phyloP scores from a whole-genome alignment of 1,140 invertebrate species.

The Procambarus virginalis region DNA sequence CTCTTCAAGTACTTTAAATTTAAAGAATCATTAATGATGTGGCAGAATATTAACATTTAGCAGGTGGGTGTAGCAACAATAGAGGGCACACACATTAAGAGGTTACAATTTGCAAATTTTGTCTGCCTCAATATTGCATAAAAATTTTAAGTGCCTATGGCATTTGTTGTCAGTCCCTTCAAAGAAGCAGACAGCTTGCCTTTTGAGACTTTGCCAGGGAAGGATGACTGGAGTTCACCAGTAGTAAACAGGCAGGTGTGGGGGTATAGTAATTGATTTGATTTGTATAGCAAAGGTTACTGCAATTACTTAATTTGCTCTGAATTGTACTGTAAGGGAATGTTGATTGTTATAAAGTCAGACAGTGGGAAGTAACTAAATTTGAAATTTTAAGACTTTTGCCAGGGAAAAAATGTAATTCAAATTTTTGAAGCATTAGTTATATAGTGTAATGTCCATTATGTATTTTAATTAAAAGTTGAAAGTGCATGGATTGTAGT shows the following conservation, averaged over 20 bases:
- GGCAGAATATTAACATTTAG: not conserved
- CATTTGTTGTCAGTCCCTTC: conserved; percentile 38
- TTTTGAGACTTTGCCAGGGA: conserved; percentile 7
- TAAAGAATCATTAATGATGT: too few species aligned
- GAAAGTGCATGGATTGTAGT: too few species aligned
- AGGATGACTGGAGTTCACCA: not conserved
- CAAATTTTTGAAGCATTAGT: too few species aligned
- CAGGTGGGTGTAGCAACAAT: not conserved
- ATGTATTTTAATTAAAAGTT: too few species aligned
- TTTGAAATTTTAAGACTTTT: not conserved
- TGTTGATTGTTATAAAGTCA: not conserved
- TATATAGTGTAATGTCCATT: too few species aligned
- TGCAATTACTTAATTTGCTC: too few species aligned
- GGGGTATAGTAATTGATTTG: too few species aligned
- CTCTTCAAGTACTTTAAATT: too few species aligned
- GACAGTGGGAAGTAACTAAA: not conserved
- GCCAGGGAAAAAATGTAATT: too few species aligned
- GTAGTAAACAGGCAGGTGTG: too few species aligned
- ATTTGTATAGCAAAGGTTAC: too few species aligned
- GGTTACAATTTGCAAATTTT: conserved; percentile 31
- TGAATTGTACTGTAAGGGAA: too few species aligned
- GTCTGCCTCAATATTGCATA: conserved; percentile 41
- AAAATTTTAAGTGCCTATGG: conserved; percentile 53
- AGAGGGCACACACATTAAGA: conserved; percentile 26
- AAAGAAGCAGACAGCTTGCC: conserved; percentile 1